Base-by-base conservation (phyloP, 2,888 invertebrate genomes). In the Tolmerus cingulatus region DNA sequence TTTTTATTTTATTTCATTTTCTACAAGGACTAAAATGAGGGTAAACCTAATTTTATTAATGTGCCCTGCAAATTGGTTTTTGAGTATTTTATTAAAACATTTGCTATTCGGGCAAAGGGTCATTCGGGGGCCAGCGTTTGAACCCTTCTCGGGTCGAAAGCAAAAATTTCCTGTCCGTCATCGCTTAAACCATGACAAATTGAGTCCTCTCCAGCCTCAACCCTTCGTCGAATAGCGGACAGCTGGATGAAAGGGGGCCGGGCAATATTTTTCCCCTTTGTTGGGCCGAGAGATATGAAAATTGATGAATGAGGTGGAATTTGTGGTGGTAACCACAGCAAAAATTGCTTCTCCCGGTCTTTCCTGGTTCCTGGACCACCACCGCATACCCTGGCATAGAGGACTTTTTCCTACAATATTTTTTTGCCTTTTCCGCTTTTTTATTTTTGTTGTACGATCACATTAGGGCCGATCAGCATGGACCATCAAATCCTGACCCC, bases 231-330 rank as follows among this genome's bases (percentile, higher is more conserved):
- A 12, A 23, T 1, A 1, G 55, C 4, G 55, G 34, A 34, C 34
- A 7, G 40, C 27, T 27, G 19, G 12, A 66, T 27, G 14, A 46
- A 46, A 46, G 16, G 27, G 3, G 23, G 23, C 19, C 23, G 1
- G 66, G 19, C 12, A 23, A 66, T 34, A 66, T 66, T 5, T 55
- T 55, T 16, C 37, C 55, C 55, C 30, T 81, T 84, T 84, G 66
- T 84, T 84, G 66, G 66, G 14, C 27, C 37, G 19, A 16, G 37
- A 27, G 66, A 84, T 84, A 84, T 84, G 82, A 84, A 84, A 84
- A 84, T 84, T 84, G 82, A 84, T 84, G 82, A 84, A 84, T 40
- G 66, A 66, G 37, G 82, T 84, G 27, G 66, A 84, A 66, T 66
- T 66, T 23, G 3, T 77, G 66, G 66, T 77, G 66, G 66, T 66